These are phyloP conservation scores for Lysandra coridon DNA, from an alignment of 2,888 invertebrate species.

Conservation along the genomic window DNA sequence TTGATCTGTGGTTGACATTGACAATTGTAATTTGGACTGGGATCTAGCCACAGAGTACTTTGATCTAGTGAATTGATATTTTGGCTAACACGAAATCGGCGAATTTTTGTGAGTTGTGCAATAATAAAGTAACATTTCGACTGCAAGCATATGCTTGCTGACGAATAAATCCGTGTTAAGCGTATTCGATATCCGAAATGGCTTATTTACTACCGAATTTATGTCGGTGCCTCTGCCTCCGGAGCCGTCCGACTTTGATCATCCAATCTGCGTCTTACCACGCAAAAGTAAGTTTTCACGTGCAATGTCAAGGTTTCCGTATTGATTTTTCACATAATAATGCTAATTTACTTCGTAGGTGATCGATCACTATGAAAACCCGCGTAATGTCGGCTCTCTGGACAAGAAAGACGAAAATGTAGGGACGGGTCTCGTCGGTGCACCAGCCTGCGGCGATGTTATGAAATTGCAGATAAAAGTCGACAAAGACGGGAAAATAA, in stretches of 20 bases:
- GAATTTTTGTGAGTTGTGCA: conserved; percentile 4
- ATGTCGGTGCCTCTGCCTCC: conserved; percentile 65
- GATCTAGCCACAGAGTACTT: too few species aligned
- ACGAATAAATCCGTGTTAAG: background rate
- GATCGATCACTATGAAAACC: conserved; percentile 99
- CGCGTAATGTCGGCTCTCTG: conserved; percentile 97
- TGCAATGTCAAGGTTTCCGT: conserved; percentile 55
- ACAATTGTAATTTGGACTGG: background rate
- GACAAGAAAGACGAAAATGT: conserved; percentile 96
- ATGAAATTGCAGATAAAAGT: conserved; percentile 99
- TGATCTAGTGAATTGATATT: background rate
- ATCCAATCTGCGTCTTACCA: conserved; percentile 84
- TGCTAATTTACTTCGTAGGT: conserved; percentile 81
- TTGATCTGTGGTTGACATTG: background rate
- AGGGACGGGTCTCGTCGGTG: conserved; percentile 98
- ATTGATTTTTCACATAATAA: conserved; percentile 50
- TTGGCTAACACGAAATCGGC: background rate
- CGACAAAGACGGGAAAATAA: conserved; percentile 96
- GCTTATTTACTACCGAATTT: conserved; percentile 59
- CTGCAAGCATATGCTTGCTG: background rate
- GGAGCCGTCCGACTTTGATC: conserved; percentile 56
- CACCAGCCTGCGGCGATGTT: conserved; percentile 99
- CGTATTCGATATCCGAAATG: conserved; percentile 47
- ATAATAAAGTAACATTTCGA: background rate
- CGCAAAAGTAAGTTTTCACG: conserved; percentile 83